Percentiles rank a stretch among this genome's conserved stretches.
Conservation (phyloP, 2,888 invertebrate genomes). For the Idaea aversata region DNA sequence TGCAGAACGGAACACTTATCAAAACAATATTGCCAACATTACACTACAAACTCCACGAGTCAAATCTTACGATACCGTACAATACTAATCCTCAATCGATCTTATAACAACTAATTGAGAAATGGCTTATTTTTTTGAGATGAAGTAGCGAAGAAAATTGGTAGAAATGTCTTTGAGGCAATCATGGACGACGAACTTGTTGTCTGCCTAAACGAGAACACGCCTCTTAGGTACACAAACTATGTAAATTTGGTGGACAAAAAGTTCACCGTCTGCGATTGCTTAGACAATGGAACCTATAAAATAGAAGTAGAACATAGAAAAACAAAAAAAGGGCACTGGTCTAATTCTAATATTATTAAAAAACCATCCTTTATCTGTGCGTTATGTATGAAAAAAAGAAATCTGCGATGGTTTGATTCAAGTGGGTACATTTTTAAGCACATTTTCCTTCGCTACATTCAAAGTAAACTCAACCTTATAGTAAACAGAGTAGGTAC, state of each 20-base stretch:
- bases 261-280: too few relatives aligned
- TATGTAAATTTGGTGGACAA: too few relatives aligned
- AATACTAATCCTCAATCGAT: slow-evolving; percentile 25
- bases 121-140: slow-evolving; percentile 26
- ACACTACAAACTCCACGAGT: slow-evolving; percentile 50
- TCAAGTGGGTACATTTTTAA: not conserved
- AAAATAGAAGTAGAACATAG: too few relatives aligned
- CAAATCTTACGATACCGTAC: slow-evolving; percentile 39
- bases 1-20: slow-evolving; percentile 61
- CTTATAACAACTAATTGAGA: slow-evolving; percentile 37
- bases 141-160: not conserved
- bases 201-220: too few relatives aligned
- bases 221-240: too few relatives aligned
- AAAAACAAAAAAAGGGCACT: too few relatives aligned
- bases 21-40: slow-evolving; percentile 70
- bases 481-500: not conserved
- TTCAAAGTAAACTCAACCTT: not conserved
- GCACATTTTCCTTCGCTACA: not conserved
- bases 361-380: too few relatives aligned
- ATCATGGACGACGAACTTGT: not conserved
- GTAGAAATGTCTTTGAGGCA: not conserved
- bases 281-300: too few relatives aligned
- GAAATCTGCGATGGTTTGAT: slow-evolving; percentile 3
- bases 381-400: not conserved
- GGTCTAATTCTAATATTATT: too few relatives aligned